Evolutionary conservation across 2,113 vertebrate species (phyloP).

Genomic region (Mesitornis unicolor): DNA sequence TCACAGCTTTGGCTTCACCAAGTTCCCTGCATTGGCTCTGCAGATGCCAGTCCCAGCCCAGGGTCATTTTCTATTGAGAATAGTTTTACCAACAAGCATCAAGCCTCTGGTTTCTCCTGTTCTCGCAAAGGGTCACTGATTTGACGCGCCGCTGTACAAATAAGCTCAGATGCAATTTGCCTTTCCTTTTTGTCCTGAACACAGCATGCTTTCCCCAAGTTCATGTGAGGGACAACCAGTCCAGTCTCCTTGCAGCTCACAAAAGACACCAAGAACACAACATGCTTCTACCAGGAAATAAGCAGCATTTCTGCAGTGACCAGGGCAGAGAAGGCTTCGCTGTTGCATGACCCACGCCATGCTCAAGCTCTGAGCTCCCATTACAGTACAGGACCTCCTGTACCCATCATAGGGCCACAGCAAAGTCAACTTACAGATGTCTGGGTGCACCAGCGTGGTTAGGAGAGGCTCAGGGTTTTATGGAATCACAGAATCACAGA

Average conservation of each 20-base stretch:
- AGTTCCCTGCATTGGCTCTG: neutral
- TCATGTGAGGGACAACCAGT: neutral
- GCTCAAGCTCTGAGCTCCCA: neutral
- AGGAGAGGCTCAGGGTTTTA: neutral
- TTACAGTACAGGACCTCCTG: fast-evolving
- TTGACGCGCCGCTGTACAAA: neutral
- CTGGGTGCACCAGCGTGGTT: neutral
- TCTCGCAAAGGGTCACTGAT: neutral
- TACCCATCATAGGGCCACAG: fast-evolving
- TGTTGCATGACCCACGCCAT: fast-evolving
- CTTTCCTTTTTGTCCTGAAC: neutral
- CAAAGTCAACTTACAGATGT: neutral
- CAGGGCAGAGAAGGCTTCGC: neutral
- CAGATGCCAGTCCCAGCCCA: neutral
- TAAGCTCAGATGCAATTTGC: neutral
- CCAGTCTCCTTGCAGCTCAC: neutral
- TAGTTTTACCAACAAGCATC: fast-evolving
- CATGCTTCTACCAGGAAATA: neutral
- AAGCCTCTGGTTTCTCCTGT: fast-evolving
- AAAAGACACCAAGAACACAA: neutral
- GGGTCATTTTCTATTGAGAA: fast-evolving
- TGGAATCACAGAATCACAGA: no score
- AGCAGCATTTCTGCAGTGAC: neutral
- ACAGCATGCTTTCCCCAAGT: no score
- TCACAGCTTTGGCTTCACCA: neutral